Percentiles rank a stretch among this genome's conserved stretches.
Conservation (phyloP, 2,888 invertebrate genomes). For the Ophonus ardosiacus region DNA sequence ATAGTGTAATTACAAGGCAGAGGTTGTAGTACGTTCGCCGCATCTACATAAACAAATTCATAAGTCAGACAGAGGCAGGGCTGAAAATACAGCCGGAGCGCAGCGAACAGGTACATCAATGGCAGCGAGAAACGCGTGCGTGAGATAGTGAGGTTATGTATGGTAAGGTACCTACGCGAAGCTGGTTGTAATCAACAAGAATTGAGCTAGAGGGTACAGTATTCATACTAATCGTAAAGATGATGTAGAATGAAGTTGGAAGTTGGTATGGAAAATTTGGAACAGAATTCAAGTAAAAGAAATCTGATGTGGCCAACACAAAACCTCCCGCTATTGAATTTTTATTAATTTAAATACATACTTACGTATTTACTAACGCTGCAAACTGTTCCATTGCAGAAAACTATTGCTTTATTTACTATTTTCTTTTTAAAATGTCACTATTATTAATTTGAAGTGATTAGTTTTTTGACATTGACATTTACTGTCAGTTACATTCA, state of each 20-base stretch:
- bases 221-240: neutral
- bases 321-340: too few relatives aligned
- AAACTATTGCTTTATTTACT: too few relatives aligned
- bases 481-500: too few relatives aligned
- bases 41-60: slow-evolving; percentile 48
- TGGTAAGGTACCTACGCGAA: slow-evolving; percentile 1
- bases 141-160: slow-evolving; percentile 46
- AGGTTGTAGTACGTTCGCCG: slow-evolving; percentile 2
- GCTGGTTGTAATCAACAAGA: slow-evolving; percentile 40
- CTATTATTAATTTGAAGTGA: too few relatives aligned
- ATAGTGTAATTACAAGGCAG: too few relatives aligned
- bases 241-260: neutral
- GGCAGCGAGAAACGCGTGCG: slow-evolving; percentile 18
- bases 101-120: neutral
- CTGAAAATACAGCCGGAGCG: neutral
- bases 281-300: too few relatives aligned
- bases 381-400: too few relatives aligned
- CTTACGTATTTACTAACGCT: too few relatives aligned
- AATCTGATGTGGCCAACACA: too few relatives aligned
- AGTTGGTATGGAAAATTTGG: neutral
- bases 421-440: too few relatives aligned
- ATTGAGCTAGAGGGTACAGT: slow-evolving; percentile 7
- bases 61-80: slow-evolving; percentile 1
- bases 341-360: too few relatives aligned
- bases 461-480: too few relatives aligned